These are phyloP conservation scores for Dicycla oo DNA, from an alignment of 2,888 invertebrate species.

Conservation along the genomic window DNA sequence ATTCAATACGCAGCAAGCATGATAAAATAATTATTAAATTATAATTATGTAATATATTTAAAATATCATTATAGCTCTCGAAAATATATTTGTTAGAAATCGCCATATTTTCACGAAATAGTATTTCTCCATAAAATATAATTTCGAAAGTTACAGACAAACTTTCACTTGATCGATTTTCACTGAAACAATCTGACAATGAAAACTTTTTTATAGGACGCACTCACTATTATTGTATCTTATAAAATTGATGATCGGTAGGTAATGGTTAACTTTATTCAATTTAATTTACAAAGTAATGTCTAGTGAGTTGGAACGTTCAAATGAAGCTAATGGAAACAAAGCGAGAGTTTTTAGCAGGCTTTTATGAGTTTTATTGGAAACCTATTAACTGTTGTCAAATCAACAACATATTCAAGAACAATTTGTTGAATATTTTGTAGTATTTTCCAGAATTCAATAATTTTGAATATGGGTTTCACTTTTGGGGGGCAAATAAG, in stretches of 20 bases:
- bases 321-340: background rate
- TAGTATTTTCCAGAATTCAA: background rate
- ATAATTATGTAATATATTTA: background rate
- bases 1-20: background rate
- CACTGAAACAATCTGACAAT: slow-evolving; percentile 17
- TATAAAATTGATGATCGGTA: slow-evolving; percentile 5
- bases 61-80: background rate
- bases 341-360: background rate
- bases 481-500: too few species aligned
- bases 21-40: background rate
- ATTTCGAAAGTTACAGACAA: background rate
- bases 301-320: slow-evolving; percentile 12
- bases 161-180: slow-evolving; percentile 6
- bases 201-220: slow-evolving; percentile 14
- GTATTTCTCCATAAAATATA: background rate
- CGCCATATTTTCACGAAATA: background rate
- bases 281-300: slow-evolving; percentile 45
- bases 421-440: background rate
- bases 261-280: slow-evolving; percentile 21
- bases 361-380: background rate
- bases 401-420: background rate
- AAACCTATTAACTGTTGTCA: background rate
- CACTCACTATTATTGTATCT: slow-evolving; percentile 29
- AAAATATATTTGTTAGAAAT: background rate
- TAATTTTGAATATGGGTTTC: too few species aligned